Conservation (phyloP, 2,113 vertebrate species). For the Chelonoidis abingdonii region DNA sequence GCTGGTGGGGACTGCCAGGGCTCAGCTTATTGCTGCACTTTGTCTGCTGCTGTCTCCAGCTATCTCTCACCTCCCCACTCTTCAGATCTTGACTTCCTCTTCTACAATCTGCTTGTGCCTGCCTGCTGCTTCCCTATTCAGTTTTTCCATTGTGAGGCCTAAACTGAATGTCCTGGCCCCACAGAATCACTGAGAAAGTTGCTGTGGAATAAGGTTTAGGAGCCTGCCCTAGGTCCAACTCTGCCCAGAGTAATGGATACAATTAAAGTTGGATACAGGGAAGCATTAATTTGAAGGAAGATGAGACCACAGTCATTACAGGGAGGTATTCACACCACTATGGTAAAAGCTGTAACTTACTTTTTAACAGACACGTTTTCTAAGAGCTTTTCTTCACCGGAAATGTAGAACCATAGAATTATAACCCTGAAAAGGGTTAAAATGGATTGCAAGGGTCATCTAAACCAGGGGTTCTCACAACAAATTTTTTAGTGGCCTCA, state of each 20-base stretch:
- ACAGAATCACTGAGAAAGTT: not conserved
- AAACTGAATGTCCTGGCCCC: not conserved
- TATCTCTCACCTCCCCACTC: not conserved
- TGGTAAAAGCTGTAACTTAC: not conserved
- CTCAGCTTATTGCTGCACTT: not conserved
- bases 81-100: not conserved
- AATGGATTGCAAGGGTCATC: not conserved
- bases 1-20: not conserved
- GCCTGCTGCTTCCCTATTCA: not conserved
- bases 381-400: not conserved
- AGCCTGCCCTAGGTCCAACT: not conserved
- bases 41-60: not conserved
- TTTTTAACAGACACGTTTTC: not conserved
- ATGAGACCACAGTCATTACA: not conserved
- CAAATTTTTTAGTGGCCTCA: too few species aligned
- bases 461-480: not conserved
- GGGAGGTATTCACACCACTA: not conserved
- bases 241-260: not conserved
- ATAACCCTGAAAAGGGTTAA: too few species aligned
- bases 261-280: slow-evolving; percentile 1
- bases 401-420: not conserved
- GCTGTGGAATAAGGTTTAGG: not conserved
- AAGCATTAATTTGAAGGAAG: not conserved
- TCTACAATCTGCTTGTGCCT: not conserved
- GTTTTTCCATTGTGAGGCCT: not conserved